Percentiles rank a stretch among this genome's conserved stretches.
phyloP scores from a whole-genome alignment of 2,797 vertebrate genomes.

The Pempheris klunzingeri region DNA sequence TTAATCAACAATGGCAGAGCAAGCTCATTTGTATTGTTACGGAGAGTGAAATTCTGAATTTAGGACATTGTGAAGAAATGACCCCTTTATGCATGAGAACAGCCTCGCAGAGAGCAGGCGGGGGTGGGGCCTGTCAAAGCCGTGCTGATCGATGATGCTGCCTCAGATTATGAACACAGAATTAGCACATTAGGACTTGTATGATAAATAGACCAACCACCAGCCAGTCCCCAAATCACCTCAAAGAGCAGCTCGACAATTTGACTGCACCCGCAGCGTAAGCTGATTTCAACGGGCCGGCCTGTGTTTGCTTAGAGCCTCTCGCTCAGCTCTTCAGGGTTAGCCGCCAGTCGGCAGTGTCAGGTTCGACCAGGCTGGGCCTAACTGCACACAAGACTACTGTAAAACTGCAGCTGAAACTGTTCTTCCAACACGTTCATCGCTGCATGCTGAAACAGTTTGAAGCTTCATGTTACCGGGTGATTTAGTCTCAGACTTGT shows the following conservation, averaged over 20 bases:
- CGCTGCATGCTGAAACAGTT: too few relatives aligned
- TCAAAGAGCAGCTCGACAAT: conserved; percentile 74
- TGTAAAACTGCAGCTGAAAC: background rate
- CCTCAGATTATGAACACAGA: conserved; percentile 90
- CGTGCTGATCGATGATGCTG: conserved; percentile 93
- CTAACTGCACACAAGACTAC: background rate
- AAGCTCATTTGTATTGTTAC: conserved; percentile 92
- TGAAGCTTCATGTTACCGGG: too few relatives aligned
- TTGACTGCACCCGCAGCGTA: conserved; percentile 74
- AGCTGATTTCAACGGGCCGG: conserved; percentile 57
- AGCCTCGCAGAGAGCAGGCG: conserved; percentile 72
- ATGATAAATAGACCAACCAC: conserved; percentile 87
- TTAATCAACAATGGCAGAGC: conserved; percentile 94
- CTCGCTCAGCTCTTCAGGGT: conserved; percentile 16
- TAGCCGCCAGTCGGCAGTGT: conserved; percentile 12
- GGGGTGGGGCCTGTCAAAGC: conserved; percentile 86
- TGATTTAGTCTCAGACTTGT: too few relatives aligned
- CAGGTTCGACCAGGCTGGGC: conserved; percentile 17
- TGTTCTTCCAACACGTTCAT: too few relatives aligned
- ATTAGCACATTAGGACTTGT: conserved; percentile 89
- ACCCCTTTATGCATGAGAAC: conserved; percentile 90
- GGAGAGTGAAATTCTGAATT: conserved; percentile 91
- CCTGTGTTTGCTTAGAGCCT: conserved; percentile 41
- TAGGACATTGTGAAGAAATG: conserved; percentile 93
- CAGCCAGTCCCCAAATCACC: conserved; percentile 71